A percentile compares a stretch with the other conserved stretches of the same genome.
These are phyloP conservation scores for Aphidius gifuensis DNA, from an alignment of 1,140 invertebrate genomes.

Conservation along the genomic window DNA sequence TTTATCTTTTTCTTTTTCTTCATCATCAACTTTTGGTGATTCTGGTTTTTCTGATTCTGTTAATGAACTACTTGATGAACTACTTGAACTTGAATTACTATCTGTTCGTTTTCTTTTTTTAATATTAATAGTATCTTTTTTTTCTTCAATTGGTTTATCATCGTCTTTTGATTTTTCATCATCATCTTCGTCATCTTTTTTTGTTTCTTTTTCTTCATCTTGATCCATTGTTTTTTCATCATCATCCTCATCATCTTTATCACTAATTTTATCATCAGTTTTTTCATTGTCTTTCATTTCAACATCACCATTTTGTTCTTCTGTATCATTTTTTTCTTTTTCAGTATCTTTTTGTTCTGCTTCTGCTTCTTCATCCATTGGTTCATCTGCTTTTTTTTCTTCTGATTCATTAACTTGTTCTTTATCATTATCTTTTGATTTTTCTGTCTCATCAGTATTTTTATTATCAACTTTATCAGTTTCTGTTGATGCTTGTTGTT, in stretches of 20 bases:
- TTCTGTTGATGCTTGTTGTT: conserved; percentile 44
- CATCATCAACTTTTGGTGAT: conserved; percentile 29
- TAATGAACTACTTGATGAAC: conserved; percentile 22
- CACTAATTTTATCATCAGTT: not conserved
- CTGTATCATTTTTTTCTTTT: conserved; percentile 19
- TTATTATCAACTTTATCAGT: conserved; percentile 41
- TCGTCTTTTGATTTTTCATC: conserved; percentile 33
- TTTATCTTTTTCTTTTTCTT: conserved; percentile 11
- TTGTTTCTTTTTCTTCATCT: conserved; percentile 17
- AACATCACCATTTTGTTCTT: conserved; percentile 35
- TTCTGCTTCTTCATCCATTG: conserved; percentile 17
- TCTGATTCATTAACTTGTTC: not conserved
- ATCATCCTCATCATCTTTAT: too few relatives aligned
- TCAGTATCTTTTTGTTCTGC: conserved; percentile 21
- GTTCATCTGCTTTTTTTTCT: conserved; percentile 6
- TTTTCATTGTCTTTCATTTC: conserved; percentile 39
- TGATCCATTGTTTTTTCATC: not conserved
- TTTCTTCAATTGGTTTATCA: conserved; percentile 39
- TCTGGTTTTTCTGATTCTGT: conserved; percentile 29
- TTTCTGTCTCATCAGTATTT: conserved; percentile 25
- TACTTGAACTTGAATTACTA: not conserved
- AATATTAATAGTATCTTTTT: not conserved
- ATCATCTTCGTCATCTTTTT: conserved; percentile 22
- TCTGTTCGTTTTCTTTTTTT: conserved; percentile 5
- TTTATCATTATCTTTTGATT: conserved; percentile 21